Conservation (phyloP, 2,888 invertebrate genomes). For the Unio delphinus region DNA sequence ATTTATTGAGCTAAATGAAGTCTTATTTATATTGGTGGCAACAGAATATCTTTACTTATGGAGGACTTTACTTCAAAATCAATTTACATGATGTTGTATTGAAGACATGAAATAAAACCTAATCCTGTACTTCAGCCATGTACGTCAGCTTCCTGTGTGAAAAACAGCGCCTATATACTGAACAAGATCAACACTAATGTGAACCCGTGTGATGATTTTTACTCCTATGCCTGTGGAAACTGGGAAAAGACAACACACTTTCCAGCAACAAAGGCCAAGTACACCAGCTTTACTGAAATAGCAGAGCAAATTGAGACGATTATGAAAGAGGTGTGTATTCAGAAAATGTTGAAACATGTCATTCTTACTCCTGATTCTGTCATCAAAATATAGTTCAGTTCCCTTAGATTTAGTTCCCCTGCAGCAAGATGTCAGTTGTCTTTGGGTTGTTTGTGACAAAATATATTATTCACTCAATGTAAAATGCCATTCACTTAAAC, state of each 20-base stretch:
- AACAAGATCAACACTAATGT: constrained; percentile 53
- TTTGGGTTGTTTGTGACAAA: no score
- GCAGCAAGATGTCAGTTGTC: no score
- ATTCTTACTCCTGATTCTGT: not conserved
- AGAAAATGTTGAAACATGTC: not conserved
- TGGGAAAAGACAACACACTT: constrained; percentile 47
- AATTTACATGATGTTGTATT: no score
- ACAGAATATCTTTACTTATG: no score
- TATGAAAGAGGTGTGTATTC: constrained; percentile 49
- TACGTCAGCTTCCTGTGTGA: constrained; percentile 45
- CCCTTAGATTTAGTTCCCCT: no score
- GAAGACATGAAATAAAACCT: no score
- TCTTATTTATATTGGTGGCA: no score
- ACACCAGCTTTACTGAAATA: constrained; percentile 47
- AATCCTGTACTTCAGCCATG: constrained; percentile 37
- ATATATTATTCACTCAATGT: no score
- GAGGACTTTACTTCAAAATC: no score
- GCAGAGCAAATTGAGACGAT: constrained; percentile 40
- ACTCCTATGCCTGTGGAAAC: constrained; percentile 61
- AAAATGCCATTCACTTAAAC: no score
- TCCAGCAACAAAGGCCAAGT: constrained; percentile 54
- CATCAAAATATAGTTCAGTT: not conserved
- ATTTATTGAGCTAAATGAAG: no score
- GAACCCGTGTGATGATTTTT: constrained; percentile 65
- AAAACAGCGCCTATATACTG: constrained; percentile 50